Conservation (phyloP, 2,888 invertebrate species). For the Hypomecis atomaria region DNA sequence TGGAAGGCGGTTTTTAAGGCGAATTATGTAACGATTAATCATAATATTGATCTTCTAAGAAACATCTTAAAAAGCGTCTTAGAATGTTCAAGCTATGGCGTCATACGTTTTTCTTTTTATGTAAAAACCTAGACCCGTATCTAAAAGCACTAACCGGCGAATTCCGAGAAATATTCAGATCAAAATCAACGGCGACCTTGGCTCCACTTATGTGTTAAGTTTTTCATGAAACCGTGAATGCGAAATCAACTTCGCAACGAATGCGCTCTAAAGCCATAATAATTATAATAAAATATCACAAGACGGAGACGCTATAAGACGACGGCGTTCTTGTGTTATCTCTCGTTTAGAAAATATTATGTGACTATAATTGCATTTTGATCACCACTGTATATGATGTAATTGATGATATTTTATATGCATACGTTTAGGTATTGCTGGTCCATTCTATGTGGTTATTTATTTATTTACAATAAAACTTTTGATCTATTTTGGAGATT, state of each 20-base stretch:
- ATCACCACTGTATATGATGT: constrained; percentile 5
- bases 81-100: too few relatives aligned
- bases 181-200: constrained; percentile 24
- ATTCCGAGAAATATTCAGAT: constrained; percentile 15
- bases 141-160: constrained; percentile 9
- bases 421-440: background rate
- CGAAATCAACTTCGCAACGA: constrained; percentile 27
- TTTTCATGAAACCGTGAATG: constrained; percentile 29
- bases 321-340: constrained; percentile 9
- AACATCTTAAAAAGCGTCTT: too few relatives aligned
- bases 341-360: constrained; percentile 19
- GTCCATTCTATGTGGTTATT: constrained; percentile 5
- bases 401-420: background rate
- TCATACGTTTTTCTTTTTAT: background rate
- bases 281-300: constrained; percentile 22
- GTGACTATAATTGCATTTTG: constrained; percentile 16
- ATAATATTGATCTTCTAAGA: too few relatives aligned
- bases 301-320: constrained; percentile 8
- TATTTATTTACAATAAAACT: background rate
- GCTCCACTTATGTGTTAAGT: constrained; percentile 29
- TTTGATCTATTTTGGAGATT: too few relatives aligned
- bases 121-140: background rate
- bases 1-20: too few relatives aligned
- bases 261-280: constrained; percentile 27
- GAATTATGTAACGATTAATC: too few relatives aligned